phyloP scores from a whole-genome alignment of 2,797 vertebrate genomes.

The Strix occidentalis region DNA sequence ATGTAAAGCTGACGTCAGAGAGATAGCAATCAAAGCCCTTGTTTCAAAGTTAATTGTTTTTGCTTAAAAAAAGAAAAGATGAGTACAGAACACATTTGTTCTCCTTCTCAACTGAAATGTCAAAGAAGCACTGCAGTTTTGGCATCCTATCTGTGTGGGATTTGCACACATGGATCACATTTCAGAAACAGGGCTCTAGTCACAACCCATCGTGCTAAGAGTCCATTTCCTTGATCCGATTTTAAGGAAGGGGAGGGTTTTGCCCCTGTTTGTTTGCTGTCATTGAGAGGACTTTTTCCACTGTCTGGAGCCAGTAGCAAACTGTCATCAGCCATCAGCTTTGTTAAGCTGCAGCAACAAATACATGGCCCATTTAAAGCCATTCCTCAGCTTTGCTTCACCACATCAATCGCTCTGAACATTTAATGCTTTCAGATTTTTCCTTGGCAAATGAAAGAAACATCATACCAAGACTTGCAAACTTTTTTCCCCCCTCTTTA shows the following conservation, averaged over 20 bases:
- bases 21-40: not conserved
- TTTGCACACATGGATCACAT: not conserved
- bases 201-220: not conserved
- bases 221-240: not conserved
- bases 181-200: not conserved
- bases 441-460: not conserved
- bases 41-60: conserved; percentile 16
- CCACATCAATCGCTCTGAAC: not conserved
- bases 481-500: rapidly evolving
- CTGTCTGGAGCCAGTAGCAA: not conserved
- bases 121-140: not conserved
- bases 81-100: conserved; percentile 12
- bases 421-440: not conserved
- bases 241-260: not conserved
- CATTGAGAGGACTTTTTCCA: not conserved
- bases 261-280: not conserved
- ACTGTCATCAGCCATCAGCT: not conserved
- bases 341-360: not conserved
- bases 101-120: not conserved
- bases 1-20: not conserved
- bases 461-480: not conserved
- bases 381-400: not conserved
- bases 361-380: not conserved
- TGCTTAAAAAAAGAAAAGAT: not conserved
- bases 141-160: not conserved